Conservation (phyloP, 2,888 invertebrate species). For the Brachycybe producta region DNA sequence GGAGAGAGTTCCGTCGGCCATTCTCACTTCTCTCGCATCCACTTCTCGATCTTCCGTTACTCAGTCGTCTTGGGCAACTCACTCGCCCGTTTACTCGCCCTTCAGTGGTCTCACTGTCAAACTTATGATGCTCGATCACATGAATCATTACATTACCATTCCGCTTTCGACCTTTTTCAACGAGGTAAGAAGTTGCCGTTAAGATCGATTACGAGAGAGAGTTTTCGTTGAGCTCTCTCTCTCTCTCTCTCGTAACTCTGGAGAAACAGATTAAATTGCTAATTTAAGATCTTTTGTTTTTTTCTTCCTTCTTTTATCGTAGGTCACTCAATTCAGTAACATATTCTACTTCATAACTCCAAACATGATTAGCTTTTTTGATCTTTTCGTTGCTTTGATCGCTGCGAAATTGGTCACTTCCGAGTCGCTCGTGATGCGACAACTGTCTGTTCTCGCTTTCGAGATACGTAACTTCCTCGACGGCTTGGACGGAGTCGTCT, state of each 20-base stretch:
- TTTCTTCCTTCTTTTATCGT: conserved; percentile 17
- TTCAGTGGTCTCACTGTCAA: conserved; percentile 70
- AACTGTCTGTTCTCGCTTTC: conserved; percentile 61
- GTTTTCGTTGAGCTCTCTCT: too few relatives aligned
- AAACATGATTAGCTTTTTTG: conserved; percentile 67
- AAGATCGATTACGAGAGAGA: too few relatives aligned
- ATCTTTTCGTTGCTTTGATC: conserved; percentile 58
- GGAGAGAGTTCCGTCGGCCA: background rate
- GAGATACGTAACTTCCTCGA: conserved; percentile 70
- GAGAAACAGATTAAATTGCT: too few relatives aligned
- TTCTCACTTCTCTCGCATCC: too few relatives aligned
- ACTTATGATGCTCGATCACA: conserved; percentile 64
- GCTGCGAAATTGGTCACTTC: conserved; percentile 62
- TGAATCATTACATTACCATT: conserved; percentile 68
- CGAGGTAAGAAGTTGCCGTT: conserved; percentile 21
- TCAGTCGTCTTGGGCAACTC: background rate
- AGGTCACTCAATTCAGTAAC: conserved; percentile 49
- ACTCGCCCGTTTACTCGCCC: conserved; percentile 44
- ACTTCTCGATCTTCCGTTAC: background rate
- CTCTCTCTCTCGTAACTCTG: too few relatives aligned
- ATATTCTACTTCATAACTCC: conserved; percentile 50
- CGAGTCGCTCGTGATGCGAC: conserved; percentile 53
- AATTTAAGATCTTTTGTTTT: conserved; percentile 5
- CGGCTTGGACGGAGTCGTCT: conserved; percentile 74
- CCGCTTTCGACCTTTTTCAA: conserved; percentile 64